phyloP scores from a whole-genome alignment of 2,888 invertebrate species.

The Endotricha flammealis region DNA sequence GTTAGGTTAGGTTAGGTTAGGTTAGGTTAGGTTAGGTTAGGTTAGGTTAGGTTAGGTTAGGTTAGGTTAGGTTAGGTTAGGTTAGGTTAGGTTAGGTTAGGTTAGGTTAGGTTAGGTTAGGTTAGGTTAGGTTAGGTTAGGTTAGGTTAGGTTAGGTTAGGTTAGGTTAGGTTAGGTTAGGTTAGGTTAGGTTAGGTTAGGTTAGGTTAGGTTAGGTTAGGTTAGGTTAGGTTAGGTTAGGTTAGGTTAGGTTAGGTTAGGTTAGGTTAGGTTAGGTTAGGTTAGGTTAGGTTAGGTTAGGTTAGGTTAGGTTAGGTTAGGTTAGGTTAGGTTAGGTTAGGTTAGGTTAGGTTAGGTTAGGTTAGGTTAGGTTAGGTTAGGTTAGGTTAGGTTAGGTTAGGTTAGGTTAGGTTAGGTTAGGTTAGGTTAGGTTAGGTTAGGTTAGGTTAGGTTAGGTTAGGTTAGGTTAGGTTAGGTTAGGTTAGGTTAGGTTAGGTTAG shows the following conservation, averaged over 20 bases:
- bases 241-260: constrained; percentile 5
- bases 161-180: too few relatives aligned
- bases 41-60: too few relatives aligned
- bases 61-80: too few relatives aligned
- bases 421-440: constrained; percentile 10
- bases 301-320: constrained; percentile 7
- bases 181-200: too few relatives aligned
- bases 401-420: constrained; percentile 10
- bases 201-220: too few relatives aligned
- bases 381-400: constrained; percentile 10
- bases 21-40: constrained; percentile 25
- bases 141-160: too few relatives aligned
- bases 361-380: constrained; percentile 10
- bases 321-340: constrained; percentile 10
- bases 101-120: too few relatives aligned
- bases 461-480: constrained; percentile 10
- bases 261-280: constrained; percentile 10
- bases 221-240: constrained; percentile 5
- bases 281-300: constrained; percentile 8
- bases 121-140: too few relatives aligned
- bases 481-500: constrained; percentile 10
- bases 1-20: constrained; percentile 19
- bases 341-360: constrained; percentile 10
- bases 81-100: too few relatives aligned
- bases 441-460: constrained; percentile 10